Evolutionary conservation across 2,797 vertebrate species (phyloP).

Genomic region (Bucorvus abyssinicus): DNA sequence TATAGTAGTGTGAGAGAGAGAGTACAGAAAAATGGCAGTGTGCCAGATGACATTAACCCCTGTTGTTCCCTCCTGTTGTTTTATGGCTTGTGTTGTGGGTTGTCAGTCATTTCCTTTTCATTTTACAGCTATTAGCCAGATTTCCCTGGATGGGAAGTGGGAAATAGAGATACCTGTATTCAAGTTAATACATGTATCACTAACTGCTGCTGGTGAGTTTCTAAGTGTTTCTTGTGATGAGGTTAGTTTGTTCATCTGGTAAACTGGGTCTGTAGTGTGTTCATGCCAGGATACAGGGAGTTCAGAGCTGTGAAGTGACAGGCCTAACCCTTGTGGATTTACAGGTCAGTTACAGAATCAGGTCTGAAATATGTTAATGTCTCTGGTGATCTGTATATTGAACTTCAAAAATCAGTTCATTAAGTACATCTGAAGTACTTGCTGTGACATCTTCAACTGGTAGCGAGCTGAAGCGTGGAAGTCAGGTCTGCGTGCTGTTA

Average conservation of each 20-base stretch:
- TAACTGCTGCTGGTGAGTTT: not conserved
- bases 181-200: not conserved
- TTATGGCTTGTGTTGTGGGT: not conserved
- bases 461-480: not conserved
- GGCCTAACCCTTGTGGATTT: conserved; percentile 20
- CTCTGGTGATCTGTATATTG: not conserved
- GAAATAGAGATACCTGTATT: not conserved
- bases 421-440: not conserved
- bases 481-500: not conserved
- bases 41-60: not conserved
- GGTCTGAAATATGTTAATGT: not conserved
- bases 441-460: not conserved
- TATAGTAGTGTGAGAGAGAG: not conserved
- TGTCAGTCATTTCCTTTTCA: not conserved
- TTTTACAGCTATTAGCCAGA: not conserved
- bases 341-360: not conserved
- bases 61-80: not conserved
- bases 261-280: conserved; percentile 16
- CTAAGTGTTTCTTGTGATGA: not conserved
- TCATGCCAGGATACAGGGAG: not conserved
- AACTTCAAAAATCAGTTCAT: not conserved
- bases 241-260: conserved; percentile 11
- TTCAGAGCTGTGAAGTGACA: not conserved
- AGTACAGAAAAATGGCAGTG: not conserved
- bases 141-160: not conserved